A percentile compares a stretch with the other conserved stretches of the same genome.
These are phyloP conservation scores for Phaetusa simplex DNA, from an alignment of 2,113 vertebrate genomes.

Conservation along the genomic window DNA sequence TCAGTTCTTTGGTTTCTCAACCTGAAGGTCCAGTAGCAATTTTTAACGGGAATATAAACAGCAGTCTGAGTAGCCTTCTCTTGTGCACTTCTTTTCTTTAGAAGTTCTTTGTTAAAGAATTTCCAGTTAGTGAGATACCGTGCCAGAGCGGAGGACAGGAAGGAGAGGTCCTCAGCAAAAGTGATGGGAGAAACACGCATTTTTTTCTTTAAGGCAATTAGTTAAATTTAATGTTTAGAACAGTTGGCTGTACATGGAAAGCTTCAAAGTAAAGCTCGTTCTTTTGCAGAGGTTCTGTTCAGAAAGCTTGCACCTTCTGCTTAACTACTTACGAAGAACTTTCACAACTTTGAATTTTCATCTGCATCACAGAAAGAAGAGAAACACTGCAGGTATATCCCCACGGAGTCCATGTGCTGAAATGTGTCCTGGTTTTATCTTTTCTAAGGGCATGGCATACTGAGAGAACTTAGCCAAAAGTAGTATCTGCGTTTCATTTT, in stretches of 20 bases:
- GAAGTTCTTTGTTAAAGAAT: not conserved
- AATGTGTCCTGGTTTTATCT: not conserved
- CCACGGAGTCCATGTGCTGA: not conserved
- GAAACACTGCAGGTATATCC: not conserved
- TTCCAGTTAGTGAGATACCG: rapidly evolving
- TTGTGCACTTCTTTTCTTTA: not conserved
- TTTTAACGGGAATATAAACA: not conserved
- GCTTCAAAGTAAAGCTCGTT: not conserved
- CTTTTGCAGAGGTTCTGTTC: not conserved
- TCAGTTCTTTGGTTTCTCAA: not conserved
- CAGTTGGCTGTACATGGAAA: not conserved
- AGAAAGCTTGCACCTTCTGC: not conserved
- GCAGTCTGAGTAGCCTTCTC: not conserved
- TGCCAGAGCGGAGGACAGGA: not conserved
- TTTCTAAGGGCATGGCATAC: not conserved
- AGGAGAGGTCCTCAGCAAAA: not conserved
- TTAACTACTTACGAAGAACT: not conserved
- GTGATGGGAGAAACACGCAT: not conserved
- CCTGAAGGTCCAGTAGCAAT: not conserved
- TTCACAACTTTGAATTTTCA: not conserved
- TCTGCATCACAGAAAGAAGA: not conserved
- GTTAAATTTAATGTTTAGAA: not conserved
- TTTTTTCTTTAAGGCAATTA: not conserved
- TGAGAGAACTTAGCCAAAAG: not conserved
- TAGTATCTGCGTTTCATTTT: not conserved